A percentile compares a stretch with the other conserved stretches of the same genome.
Evolutionary conservation across 2,888 invertebrate genomes (phyloP).

Genomic region (Meghimatium bilineatum): DNA sequence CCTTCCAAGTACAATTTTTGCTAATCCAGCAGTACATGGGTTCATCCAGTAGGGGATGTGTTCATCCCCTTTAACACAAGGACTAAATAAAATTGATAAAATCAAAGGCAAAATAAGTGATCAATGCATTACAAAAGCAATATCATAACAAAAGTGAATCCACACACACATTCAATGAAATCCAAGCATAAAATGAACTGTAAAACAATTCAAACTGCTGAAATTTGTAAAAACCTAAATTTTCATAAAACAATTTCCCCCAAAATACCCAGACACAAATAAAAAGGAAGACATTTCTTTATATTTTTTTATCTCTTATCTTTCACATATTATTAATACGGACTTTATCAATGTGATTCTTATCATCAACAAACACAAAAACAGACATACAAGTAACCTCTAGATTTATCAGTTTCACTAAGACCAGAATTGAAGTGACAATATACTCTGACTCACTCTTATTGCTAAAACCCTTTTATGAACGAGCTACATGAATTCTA

Average conservation of each 20-base stretch:
- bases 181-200: background rate
- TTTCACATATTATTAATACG: background rate
- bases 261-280: background rate
- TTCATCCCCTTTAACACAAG: no score
- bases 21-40: no score
- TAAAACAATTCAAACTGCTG: background rate
- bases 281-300: constrained; percentile 10
- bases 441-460: background rate
- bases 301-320: background rate
- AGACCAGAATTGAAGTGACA: background rate
- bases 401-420: background rate
- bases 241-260: background rate
- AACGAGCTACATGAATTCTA: background rate
- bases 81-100: no score
- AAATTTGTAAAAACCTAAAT: background rate
- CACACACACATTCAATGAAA: background rate
- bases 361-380: background rate
- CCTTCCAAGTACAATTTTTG: no score
- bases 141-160: background rate
- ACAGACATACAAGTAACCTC: background rate
- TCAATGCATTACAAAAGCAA: background rate
- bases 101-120: background rate
- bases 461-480: background rate
- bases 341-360: background rate
- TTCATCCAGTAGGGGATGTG: no score